phyloP scores from a whole-genome alignment of 53 echinoderm and acorn worm genomes.

The Zoroaster sp. region DNA sequence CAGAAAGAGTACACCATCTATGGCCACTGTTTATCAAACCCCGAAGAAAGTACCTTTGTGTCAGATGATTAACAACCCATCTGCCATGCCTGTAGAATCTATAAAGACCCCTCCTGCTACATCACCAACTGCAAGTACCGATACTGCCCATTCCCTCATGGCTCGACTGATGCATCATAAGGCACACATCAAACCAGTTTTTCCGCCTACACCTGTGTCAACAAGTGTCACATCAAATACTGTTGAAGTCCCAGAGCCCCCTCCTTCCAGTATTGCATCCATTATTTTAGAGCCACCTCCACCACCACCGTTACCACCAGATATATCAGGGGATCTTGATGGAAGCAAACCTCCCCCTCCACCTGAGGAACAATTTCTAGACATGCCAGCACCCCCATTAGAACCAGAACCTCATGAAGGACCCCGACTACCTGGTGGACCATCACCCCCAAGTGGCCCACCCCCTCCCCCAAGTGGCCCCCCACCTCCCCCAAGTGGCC shows the following conservation, averaged over 20 bases:
- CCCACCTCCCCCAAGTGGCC: neutral
- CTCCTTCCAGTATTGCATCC: slow-evolving; percentile 8
- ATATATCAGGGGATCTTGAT: neutral
- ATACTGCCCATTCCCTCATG: slow-evolving; percentile 27
- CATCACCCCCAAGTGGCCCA: neutral
- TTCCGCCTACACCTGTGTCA: neutral
- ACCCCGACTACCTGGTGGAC: neutral
- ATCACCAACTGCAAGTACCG: neutral
- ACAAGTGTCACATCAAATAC: neutral
- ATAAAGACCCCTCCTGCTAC: neutral
- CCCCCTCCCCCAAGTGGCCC: neutral
- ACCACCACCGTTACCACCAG: slow-evolving; percentile 42
- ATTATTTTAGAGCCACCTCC: slow-evolving; percentile 45
- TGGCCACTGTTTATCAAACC: slow-evolving; percentile 10
- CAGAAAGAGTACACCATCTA: neutral
- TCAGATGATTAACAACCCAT: slow-evolving; percentile 1
- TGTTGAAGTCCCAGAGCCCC: neutral
- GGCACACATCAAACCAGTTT: neutral
- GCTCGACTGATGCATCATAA: slow-evolving; percentile 41
- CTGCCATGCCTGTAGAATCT: neutral
- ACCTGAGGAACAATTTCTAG: neutral
- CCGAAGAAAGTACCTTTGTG: slow-evolving; percentile 25
- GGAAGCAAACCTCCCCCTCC: neutral
- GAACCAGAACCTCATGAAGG: neutral
- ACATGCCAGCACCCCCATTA: neutral